A percentile compares a stretch with the other conserved stretches of the same genome.
phyloP scores from a whole-genome alignment of 2,797 vertebrate genomes.

The Vipera latastei region DNA sequence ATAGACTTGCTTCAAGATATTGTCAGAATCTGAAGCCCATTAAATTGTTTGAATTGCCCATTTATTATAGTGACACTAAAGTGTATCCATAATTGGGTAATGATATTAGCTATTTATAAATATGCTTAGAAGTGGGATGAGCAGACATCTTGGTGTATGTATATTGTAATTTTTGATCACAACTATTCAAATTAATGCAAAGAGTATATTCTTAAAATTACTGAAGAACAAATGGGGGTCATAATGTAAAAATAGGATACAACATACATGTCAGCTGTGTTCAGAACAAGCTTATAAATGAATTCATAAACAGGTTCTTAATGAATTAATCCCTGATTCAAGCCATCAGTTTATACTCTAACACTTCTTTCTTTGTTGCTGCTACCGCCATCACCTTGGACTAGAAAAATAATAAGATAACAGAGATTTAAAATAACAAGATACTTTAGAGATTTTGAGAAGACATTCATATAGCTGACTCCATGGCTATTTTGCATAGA shows the following conservation, averaged over 20 bases:
- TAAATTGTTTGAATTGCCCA: neutral
- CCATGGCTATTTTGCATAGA: slow-evolving; percentile 88
- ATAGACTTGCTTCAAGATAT: neutral
- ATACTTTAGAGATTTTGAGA: neutral
- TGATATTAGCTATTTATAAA: neutral
- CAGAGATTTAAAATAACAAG: neutral
- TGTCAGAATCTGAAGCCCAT: neutral
- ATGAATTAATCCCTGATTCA: neutral
- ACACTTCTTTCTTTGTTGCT: neutral
- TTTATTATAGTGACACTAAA: neutral
- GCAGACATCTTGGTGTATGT: neutral
- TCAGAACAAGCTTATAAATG: neutral
- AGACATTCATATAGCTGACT: slow-evolving; percentile 81
- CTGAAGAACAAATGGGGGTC: neutral
- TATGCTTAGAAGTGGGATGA: neutral
- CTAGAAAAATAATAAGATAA: neutral
- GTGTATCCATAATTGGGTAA: neutral
- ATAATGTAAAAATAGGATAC: neutral
- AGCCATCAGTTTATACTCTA: neutral
- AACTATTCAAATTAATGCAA: neutral
- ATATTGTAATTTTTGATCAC: neutral
- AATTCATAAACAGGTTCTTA: neutral
- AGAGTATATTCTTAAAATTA: neutral
- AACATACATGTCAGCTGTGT: neutral
- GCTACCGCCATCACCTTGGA: neutral